phyloP scores from a whole-genome alignment of 1,140 invertebrate species.

The Drosophila kohkoa region DNA sequence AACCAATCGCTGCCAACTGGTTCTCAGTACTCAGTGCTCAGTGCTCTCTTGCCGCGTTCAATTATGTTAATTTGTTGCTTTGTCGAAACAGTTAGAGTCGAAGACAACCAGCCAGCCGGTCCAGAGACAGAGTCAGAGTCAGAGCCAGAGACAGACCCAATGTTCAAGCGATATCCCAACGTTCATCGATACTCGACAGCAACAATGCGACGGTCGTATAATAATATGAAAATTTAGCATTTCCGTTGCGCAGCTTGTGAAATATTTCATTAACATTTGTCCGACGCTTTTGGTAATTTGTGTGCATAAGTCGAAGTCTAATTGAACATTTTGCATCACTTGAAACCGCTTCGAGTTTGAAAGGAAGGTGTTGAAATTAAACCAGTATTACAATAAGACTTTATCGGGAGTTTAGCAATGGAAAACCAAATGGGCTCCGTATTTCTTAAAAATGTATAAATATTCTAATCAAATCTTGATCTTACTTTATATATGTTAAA shows the following conservation, averaged over 20 bases:
- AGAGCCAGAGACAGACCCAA: no score
- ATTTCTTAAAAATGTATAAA: no score
- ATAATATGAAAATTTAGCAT: slow-evolving; percentile 83
- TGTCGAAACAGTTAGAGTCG: slow-evolving; percentile 75
- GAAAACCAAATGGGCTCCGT: neutral
- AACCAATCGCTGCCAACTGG: slow-evolving; percentile 60
- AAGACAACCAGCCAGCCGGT: slow-evolving; percentile 45
- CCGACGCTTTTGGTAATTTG: slow-evolving; percentile 50
- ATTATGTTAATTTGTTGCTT: slow-evolving; percentile 79
- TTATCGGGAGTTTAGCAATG: neutral
- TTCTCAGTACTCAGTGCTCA: slow-evolving; percentile 60
- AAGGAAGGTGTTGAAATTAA: slow-evolving; percentile 40
- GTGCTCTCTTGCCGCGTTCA: slow-evolving; percentile 64
- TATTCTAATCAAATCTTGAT: no score
- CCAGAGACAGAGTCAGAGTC: slow-evolving; percentile 4
- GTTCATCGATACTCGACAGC: slow-evolving; percentile 4
- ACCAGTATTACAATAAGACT: neutral
- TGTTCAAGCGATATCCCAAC: slow-evolving; percentile 13
- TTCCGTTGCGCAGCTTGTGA: slow-evolving; percentile 74
- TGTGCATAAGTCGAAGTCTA: slow-evolving; percentile 46
- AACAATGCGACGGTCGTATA: slow-evolving; percentile 71
- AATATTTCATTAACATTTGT: slow-evolving; percentile 67
- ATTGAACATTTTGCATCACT: slow-evolving; percentile 51
- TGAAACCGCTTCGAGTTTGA: slow-evolving; percentile 8
- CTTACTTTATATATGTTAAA: no score